A percentile compares a stretch with the other conserved stretches of the same genome.
Evolutionary conservation across 2,888 invertebrate species (phyloP).

Genomic region (Drosophila subsilvestris): DNA sequence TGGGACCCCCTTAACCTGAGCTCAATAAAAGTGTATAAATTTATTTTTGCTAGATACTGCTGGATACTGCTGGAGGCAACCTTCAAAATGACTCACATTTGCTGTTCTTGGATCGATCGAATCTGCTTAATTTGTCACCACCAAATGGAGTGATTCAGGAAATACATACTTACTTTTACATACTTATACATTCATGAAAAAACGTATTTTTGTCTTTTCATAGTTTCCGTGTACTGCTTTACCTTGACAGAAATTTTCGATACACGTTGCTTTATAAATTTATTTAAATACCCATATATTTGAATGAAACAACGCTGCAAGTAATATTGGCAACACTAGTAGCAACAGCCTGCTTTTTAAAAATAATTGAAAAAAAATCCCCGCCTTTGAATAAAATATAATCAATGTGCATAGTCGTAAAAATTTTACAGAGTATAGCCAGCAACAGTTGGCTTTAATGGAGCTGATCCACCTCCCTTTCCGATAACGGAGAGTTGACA

Average conservation of each 20-base stretch:
- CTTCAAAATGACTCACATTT: too few species aligned
- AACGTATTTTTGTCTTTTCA: not conserved
- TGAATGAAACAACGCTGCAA: too few species aligned
- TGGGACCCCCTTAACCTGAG: slow-evolving; percentile 23
- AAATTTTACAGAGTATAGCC: slow-evolving; percentile 38
- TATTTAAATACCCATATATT: too few species aligned
- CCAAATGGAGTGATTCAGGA: not conserved
- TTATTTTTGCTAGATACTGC: slow-evolving; percentile 16
- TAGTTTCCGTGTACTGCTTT: slow-evolving; percentile 5
- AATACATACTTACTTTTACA: not conserved
- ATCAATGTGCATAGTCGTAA: slow-evolving; percentile 30
- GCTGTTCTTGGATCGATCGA: slow-evolving; percentile 38
- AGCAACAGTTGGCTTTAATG: slow-evolving; percentile 46
- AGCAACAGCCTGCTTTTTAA: slow-evolving; percentile 1
- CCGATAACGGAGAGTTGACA: slow-evolving; percentile 18
- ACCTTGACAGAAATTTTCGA: not conserved
- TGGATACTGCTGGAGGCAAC: too few species aligned
- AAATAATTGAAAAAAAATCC: slow-evolving; percentile 22
- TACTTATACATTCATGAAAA: not conserved
- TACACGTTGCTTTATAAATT: too few species aligned
- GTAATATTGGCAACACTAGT: too few species aligned
- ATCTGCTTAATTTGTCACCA: slow-evolving; percentile 10
- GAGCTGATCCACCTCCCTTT: slow-evolving; percentile 2
- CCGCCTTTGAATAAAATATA: slow-evolving; percentile 10
- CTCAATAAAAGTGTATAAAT: slow-evolving; percentile 17